Evolutionary conservation across 1,140 invertebrate genomes (phyloP).

Genomic region (Drosophila carrolli): DNA sequence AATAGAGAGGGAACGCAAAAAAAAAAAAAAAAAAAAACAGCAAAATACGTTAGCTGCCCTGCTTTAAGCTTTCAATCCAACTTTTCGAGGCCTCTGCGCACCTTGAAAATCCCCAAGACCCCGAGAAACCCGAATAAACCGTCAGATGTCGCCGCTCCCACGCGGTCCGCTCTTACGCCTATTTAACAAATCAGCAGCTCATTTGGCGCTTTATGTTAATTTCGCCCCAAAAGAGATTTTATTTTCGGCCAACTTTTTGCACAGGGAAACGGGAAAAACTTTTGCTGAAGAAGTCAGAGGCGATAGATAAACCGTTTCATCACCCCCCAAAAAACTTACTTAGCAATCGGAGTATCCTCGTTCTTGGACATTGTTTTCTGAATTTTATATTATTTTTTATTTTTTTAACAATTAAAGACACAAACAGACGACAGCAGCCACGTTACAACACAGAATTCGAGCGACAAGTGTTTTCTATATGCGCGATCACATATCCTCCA

Average conservation of each 20-base stretch:
- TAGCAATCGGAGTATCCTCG: slow-evolving; percentile 76
- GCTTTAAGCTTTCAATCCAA: slow-evolving; percentile 59
- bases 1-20: background rate
- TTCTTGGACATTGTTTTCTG: slow-evolving; percentile 50
- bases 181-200: slow-evolving; percentile 80
- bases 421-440: slow-evolving; percentile 7
- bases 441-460: slow-evolving; percentile 31
- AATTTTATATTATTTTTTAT: background rate
- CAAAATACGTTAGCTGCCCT: slow-evolving; percentile 57
- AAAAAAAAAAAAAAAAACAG: slow-evolving; percentile 25
- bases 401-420: slow-evolving; percentile 36
- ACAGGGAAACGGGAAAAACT: slow-evolving; percentile 1
- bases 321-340: slow-evolving; percentile 54
- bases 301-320: slow-evolving; percentile 37
- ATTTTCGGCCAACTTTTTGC: slow-evolving; percentile 41
- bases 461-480: slow-evolving; percentile 47
- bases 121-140: slow-evolving; percentile 5
- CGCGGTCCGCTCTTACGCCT: slow-evolving; percentile 69
- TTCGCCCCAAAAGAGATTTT: slow-evolving; percentile 60
- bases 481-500: slow-evolving; percentile 11
- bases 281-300: slow-evolving; percentile 29
- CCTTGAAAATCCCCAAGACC: slow-evolving; percentile 32
- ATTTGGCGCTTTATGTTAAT: slow-evolving; percentile 76
- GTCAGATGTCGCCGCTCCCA: slow-evolving; percentile 65
- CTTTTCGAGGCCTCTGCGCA: slow-evolving; percentile 65